Evolutionary conservation across 2,888 invertebrate species (phyloP), one percentile per base, ranked within the genome.

Genomic region (Eretmocerus hayati): DNA sequence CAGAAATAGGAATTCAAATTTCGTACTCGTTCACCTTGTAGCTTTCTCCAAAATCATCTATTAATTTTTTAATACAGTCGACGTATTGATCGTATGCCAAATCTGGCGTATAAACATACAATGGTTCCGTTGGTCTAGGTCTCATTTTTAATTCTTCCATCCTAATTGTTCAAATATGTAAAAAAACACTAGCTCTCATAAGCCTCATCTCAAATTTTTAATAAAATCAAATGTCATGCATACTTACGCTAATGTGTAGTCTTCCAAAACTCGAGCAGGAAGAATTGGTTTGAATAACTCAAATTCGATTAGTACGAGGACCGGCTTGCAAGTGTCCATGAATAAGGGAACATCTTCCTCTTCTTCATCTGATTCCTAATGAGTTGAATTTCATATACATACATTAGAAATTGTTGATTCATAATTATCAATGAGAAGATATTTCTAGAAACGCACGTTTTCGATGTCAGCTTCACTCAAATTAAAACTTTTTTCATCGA

Each of bases 261-360:
- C 48, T 37, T 54, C 50, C 20, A 48, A 41, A 30, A 15, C 31
- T 1, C 53, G 50, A 9, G 50, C 39, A 1, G 31, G 26, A n/a
- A 59, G 21, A 4, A 66, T 45, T 4, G 66, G 57, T 9, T 37
- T 26, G 35, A 53, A 48, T n/a, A 66, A 46, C 42, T 62, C 59
- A 19, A 66, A 54, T 43, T 66, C 61, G n/a, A 66, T 50, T 18
- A 66, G 40, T 4, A 66, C 47, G n/a, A 66, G 50, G 31, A 62
- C 60, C 0, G 67, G 62, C 8, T 59, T 47, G 9, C 57, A 60
- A 3, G 38, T 52, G 36, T 60, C 56, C n/a, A 54, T 56, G 8
- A 38, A 50, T 18, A 65, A 16, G 4, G 61, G 55, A 33, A 13
- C 15, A 35, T 23, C 31, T n/a, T 8, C 13, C 11, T 40, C 52